Base-by-base conservation (phyloP, 1,140 invertebrate genomes). In the Cyclargus thomasi region DNA sequence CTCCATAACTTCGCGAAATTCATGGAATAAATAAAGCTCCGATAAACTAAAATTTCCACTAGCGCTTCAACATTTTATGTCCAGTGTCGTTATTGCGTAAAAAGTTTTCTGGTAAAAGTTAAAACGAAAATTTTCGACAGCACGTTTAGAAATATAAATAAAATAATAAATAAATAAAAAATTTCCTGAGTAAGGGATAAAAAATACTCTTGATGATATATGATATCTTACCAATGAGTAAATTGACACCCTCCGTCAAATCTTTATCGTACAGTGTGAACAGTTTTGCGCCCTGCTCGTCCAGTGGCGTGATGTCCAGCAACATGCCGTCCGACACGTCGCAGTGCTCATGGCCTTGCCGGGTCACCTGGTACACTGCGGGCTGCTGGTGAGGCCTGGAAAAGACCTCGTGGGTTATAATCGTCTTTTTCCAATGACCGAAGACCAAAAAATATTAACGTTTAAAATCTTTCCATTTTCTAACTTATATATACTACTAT, bases 261-360 rank as follows among this genome's bases (percentile, higher is more conserved):
- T 94, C 94, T 84, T 94, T 94, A 77, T 94, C 94, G 75, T 94
- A 94, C 2, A 94, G 87, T 1, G 93, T 93, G 75, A 94, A 92
- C 53, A 94, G 88, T 73, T 94, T 93, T 65, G 91, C 91, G 18
- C 92, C 92, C 72, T 91, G 92, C 66, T 94, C 92, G 72, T 92
- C 90, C 59, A 94, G 85, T 1, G 93, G 93, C 10, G 93, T 93
- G 67, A 94, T 93, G 80, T 94, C 94, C 62, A 94, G 78, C 4
- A 94, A 83, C 73, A 93, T 92, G 23, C 93, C 93, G 68, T 94
- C 93, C 17, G 92, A 92, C 22, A 93, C 91, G 78, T 94, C 93
- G 80, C 94, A 94, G 76, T 93, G 92, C 70, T 93, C 93, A 79
- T 94, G 93, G 17, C 93, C 93, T 70, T 92, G 92, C 22, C 93